Base-by-base conservation (phyloP, 2,797 vertebrate genomes). In the Gallirallus australis region DNA sequence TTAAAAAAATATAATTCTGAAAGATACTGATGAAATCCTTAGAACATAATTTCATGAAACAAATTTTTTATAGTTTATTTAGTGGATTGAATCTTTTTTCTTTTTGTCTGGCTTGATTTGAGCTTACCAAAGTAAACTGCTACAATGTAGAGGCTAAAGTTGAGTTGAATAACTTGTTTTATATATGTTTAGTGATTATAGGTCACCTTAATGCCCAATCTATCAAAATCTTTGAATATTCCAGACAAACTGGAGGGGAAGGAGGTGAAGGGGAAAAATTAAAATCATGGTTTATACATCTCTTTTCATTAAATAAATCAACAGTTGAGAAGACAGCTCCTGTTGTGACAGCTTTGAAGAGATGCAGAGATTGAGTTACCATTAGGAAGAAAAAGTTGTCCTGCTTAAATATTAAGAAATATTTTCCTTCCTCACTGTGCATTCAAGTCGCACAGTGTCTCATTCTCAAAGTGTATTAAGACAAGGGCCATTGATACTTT, bases 271-370 rank as follows among this genome's bases (percentile, higher is more conserved):
- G 3, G 6, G 47, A 47, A 52, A 75, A 45, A 53, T 28, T 1
- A n/a, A 78, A 53, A 53, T 28, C 1, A 30, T 39, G 2, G 8
- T 61, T 96, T 83, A 45, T 37, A 12, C 3, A 3, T 59, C 2
- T 69, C 8, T 76, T 17, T 65, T 94, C 24, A 84, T 82, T 89
- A 73, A 83, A 86, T 16, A 88, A 73, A 63, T 48, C 24, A 86
- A 18, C 3, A 56, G 39, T 31, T 63, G 35, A 89, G 63, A 84
- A 84, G 59, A 59, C 11, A 82, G 76, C 76, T 47, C 24, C 37
- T 82, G 23, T 73, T 80, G 48, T 82, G 76, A 61, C 14, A 72
- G 14, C 37, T 94, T 90, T 86, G 82, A 83, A 53, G 66, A 93
- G 59, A 54, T 40, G 19, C 24, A 80, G 39, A 64, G 39, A 82